Evolutionary conservation across 2,888 invertebrate species (phyloP).

Genomic region (Matsumyia berberina): DNA sequence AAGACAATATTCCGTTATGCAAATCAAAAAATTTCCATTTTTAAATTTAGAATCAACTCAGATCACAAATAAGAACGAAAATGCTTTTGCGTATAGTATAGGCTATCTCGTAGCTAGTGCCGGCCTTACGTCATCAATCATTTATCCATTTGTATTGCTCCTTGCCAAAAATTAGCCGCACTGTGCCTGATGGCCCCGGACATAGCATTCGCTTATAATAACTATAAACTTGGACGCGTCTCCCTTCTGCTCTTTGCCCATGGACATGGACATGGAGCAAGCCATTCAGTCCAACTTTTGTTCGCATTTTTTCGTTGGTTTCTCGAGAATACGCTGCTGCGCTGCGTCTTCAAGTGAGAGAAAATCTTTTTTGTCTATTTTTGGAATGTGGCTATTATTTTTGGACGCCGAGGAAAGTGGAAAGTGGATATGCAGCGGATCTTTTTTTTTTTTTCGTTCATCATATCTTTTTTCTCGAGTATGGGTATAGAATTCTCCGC

Average conservation of each 20-base stretch:
- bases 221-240: slow-evolving; percentile 40
- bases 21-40: slow-evolving; percentile 50
- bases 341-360: slow-evolving; percentile 44
- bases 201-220: slow-evolving; percentile 55
- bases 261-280: slow-evolving; percentile 28
- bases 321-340: slow-evolving; percentile 42
- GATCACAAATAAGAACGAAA: slow-evolving; percentile 26
- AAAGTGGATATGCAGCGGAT: slow-evolving; percentile 74
- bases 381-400: slow-evolving; percentile 73
- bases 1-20: slow-evolving; percentile 45
- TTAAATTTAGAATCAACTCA: slow-evolving; percentile 57
- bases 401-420: slow-evolving; percentile 70
- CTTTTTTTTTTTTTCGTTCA: slow-evolving; percentile 45
- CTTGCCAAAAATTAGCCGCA: slow-evolving; percentile 51
- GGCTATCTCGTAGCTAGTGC: slow-evolving; percentile 1
- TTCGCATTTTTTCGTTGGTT: slow-evolving; percentile 38
- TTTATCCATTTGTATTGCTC: slow-evolving; percentile 61
- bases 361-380: slow-evolving; percentile 72
- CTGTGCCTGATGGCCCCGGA: slow-evolving; percentile 59
- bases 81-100: slow-evolving; percentile 18
- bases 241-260: slow-evolving; percentile 52
- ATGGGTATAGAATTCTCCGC: slow-evolving; percentile 63
- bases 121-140: slow-evolving; percentile 58
- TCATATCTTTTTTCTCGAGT: slow-evolving; percentile 65
- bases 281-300: slow-evolving; percentile 54